Conservation (phyloP, 2,888 invertebrate genomes). For the Folsomia manolachei region DNA sequence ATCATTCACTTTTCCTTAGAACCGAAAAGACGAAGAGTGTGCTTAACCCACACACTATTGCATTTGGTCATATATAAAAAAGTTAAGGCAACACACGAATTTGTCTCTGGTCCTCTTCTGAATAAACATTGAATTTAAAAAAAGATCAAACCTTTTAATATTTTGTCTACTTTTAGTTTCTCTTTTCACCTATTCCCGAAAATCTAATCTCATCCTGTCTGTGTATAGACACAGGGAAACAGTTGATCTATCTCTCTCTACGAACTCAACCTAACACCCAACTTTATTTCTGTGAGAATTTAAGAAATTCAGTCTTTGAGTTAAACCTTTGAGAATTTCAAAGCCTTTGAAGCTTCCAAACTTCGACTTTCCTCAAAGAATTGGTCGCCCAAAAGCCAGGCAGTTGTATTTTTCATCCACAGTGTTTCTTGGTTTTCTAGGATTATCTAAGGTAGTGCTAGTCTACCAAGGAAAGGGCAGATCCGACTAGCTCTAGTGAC, state of each 20-base stretch:
- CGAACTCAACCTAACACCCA: no score
- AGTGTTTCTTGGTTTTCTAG: neutral
- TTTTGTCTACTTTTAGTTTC: neutral
- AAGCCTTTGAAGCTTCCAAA: neutral
- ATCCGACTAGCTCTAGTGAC: conserved; percentile 7
- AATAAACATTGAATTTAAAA: neutral
- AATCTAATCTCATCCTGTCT: no score
- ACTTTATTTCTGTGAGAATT: neutral
- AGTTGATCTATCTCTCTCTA: neutral
- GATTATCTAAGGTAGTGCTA: neutral
- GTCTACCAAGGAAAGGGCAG: neutral
- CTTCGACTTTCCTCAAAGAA: no score
- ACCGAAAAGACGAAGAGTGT: no score
- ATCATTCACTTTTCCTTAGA: no score
- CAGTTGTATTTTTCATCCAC: no score
- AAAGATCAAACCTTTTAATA: neutral
- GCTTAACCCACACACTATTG: no score
- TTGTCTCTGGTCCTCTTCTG: neutral
- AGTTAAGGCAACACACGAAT: no score
- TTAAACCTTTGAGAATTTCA: neutral
- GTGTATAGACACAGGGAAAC: no score
- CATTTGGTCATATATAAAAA: no score
- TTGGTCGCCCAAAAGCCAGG: no score
- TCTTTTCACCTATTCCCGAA: neutral
- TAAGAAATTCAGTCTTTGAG: neutral